Evolutionary conservation across 2,888 invertebrate species (phyloP).

Genomic region (Aproaerema taeniolella): DNA sequence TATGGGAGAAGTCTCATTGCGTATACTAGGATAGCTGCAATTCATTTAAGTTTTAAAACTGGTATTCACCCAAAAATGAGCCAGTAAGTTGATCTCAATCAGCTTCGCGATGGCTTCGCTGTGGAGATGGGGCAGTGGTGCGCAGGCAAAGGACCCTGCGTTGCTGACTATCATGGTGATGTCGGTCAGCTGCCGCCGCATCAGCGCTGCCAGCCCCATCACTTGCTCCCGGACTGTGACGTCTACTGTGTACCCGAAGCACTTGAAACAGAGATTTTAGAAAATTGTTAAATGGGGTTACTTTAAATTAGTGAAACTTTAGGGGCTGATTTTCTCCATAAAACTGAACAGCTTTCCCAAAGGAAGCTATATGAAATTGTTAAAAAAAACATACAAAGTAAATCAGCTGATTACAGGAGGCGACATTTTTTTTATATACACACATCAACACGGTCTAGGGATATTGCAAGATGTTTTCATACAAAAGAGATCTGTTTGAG

Average conservation of each 20-base stretch:
- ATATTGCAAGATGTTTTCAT: no score
- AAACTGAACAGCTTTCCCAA: no score
- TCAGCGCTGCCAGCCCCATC: constrained; percentile 46
- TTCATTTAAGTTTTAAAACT: no score
- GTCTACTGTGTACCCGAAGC: constrained; percentile 63
- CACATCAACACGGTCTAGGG: no score
- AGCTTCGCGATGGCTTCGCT: constrained; percentile 45
- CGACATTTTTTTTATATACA: not conserved
- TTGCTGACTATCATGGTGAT: constrained; percentile 64
- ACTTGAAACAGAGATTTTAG: constrained; percentile 33
- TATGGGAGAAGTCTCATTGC: no score
- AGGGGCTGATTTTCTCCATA: no score
- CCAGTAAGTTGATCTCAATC: constrained; percentile 55
- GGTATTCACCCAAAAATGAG: constrained; percentile 61
- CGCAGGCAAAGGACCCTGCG: constrained; percentile 47
- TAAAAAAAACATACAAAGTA: not conserved
- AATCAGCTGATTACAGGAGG: not conserved
- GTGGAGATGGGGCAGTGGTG: constrained; percentile 45
- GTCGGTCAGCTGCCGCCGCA: constrained; percentile 53
- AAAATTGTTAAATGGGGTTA: no score
- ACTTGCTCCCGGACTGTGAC: constrained; percentile 67
- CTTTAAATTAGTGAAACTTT: no score
- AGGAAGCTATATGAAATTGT: no score
- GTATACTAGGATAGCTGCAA: no score
- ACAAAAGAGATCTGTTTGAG: no score